phyloP scores from a whole-genome alignment of 2,797 vertebrate species.

The Danionella dracula region DNA sequence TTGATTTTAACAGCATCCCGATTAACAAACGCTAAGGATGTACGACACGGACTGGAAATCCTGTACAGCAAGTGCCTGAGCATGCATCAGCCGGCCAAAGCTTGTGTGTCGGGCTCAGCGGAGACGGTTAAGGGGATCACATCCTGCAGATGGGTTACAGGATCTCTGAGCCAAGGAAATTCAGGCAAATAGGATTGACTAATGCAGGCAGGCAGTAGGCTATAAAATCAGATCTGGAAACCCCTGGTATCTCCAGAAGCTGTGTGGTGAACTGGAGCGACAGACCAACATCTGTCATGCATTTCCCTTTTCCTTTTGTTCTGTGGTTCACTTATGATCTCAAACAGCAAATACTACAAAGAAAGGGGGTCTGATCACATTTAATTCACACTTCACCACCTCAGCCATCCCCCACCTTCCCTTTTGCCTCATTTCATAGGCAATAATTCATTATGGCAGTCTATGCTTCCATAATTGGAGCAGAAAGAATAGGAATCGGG shows the following conservation, averaged over 20 bases:
- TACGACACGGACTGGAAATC: conserved; percentile 9
- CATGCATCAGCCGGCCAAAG: conserved; percentile 23
- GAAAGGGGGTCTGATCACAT: background rate
- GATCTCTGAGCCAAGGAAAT: background rate
- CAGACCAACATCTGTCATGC: conserved; percentile 23
- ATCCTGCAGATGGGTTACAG: conserved; percentile 22
- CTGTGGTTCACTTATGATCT: background rate
- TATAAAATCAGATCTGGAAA: conserved; percentile 27
- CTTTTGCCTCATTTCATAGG: background rate
- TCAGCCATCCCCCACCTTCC: background rate
- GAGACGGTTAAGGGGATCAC: conserved; percentile 27
- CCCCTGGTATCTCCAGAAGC: conserved; percentile 13
- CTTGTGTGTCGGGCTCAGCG: conserved; percentile 4
- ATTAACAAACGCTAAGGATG: conserved; percentile 17
- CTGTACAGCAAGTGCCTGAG: conserved; percentile 21
- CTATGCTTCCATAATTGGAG: conserved; percentile 11
- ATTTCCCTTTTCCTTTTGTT: background rate
- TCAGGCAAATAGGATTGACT: conserved; percentile 22
- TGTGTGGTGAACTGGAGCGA: conserved; percentile 20
- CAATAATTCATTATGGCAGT: background rate
- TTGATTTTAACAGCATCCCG: conserved; percentile 7
- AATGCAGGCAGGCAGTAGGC: conserved; percentile 4
- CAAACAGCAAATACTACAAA: background rate
- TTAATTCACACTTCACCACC: conserved; percentile 8
- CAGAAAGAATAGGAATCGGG: conserved; percentile 17